phyloP scores from a whole-genome alignment of 1,140 invertebrate genomes.

The Lepidurus apus region DNA sequence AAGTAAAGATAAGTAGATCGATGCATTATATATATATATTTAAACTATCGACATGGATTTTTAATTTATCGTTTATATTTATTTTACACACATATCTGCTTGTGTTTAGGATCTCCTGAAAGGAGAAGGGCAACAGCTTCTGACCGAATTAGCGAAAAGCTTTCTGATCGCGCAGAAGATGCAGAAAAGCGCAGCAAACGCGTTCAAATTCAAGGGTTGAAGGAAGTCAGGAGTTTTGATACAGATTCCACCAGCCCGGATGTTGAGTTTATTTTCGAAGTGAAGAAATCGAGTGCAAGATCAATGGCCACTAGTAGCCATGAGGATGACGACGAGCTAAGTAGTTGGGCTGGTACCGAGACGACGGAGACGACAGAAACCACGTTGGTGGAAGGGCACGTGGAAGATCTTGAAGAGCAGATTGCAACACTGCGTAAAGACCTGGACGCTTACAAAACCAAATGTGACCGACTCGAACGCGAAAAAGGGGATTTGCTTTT shows the following conservation, averaged over 20 bases:
- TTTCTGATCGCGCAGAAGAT: constrained; percentile 23
- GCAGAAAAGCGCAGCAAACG: constrained; percentile 29
- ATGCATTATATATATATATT: too few relatives aligned
- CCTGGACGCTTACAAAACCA: constrained; percentile 54
- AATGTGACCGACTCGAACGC: constrained; percentile 62
- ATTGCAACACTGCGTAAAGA: constrained; percentile 47
- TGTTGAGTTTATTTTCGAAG: constrained; percentile 56
- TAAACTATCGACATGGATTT: too few relatives aligned
- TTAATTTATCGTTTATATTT: too few relatives aligned
- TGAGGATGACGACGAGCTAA: constrained; percentile 48
- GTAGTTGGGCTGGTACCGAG: constrained; percentile 50
- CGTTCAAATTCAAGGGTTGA: constrained; percentile 37
- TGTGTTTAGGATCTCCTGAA: constrained; percentile 1
- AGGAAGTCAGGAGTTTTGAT: constrained; percentile 36
- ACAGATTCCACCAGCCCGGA: constrained; percentile 40
- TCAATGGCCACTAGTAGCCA: constrained; percentile 36
- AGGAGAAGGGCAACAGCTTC: not conserved
- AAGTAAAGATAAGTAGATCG: too few relatives aligned
- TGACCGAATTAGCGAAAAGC: not conserved
- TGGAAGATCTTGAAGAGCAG: constrained; percentile 42
- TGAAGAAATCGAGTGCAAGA: constrained; percentile 41
- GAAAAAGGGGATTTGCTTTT: constrained; percentile 74
- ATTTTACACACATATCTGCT: not conserved
- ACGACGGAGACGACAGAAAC: constrained; percentile 49
- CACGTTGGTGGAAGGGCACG: constrained; percentile 47